These are phyloP conservation scores for Neomonachus schauinslandi DNA, from an alignment of 2,113 vertebrate species.

Conservation along the genomic window DNA sequence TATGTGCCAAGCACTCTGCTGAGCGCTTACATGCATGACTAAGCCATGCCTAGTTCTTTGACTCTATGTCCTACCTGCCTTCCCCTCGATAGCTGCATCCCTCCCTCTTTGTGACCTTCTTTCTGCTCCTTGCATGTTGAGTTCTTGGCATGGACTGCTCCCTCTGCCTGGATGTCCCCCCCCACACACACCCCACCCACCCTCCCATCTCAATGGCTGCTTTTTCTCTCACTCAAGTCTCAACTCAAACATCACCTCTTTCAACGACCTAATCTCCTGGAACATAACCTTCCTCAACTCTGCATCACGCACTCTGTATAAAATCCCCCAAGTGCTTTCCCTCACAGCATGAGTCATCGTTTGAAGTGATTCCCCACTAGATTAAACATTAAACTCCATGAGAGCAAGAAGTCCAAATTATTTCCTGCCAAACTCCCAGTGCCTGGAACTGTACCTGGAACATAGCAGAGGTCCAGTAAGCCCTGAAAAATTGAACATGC, in stretches of 20 bases:
- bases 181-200: not conserved
- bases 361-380: not conserved
- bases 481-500: not conserved
- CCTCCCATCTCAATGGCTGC: not conserved
- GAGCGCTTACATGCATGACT: not conserved
- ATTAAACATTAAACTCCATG: not conserved
- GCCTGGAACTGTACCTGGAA: not conserved
- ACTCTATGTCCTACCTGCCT: not conserved
- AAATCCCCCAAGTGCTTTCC: not conserved
- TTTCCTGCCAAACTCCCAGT: not conserved
- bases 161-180: not conserved
- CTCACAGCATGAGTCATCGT: not conserved
- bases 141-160: not conserved
- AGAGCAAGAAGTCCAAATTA: not conserved
- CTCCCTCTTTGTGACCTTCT: not conserved
- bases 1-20: not conserved
- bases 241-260: not conserved
- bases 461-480: not conserved
- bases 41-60: not conserved
- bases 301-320: not conserved
- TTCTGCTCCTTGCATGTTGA: not conserved
- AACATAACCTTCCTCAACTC: not conserved
- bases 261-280: not conserved
- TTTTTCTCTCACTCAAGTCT: not conserved
- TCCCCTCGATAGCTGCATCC: not conserved